Conservation (phyloP, 35 echinoderm and acorn worm genomes). For the Strongylocentrotus purpuratus region DNA sequence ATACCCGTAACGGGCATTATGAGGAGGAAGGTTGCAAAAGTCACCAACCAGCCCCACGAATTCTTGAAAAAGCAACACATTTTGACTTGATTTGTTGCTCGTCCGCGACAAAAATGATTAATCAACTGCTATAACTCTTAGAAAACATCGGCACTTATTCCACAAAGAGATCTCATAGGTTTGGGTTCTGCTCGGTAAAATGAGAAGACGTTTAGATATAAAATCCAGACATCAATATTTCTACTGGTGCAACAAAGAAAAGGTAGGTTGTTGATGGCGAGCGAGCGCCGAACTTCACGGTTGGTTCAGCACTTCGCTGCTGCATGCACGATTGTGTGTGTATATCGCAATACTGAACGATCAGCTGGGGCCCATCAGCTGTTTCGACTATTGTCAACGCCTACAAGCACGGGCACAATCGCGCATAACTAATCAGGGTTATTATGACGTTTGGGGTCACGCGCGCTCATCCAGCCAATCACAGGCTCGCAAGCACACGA, state of each 20-base stretch:
- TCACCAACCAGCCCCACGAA: conserved; percentile 92
- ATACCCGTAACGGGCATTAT: conserved; percentile 94
- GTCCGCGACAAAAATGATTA: not conserved
- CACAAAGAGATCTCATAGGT: not conserved
- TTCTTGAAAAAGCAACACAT: conserved; percentile 76
- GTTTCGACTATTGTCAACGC: conserved; percentile 32
- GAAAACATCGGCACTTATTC: conserved; percentile 8
- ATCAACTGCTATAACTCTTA: not conserved
- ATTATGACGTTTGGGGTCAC: conserved; percentile 44
- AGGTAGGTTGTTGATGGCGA: not conserved
- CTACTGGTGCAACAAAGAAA: not conserved
- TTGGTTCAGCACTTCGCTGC: not conserved
- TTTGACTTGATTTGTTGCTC: not conserved
- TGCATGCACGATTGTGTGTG: not conserved
- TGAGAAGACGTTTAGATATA: not conserved
- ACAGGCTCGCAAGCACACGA: not conserved
- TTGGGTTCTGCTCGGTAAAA: not conserved
- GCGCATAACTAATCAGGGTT: conserved; percentile 44
- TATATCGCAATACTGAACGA: not conserved
- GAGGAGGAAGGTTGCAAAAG: conserved; percentile 86
- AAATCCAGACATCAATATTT: not conserved
- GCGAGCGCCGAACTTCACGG: not conserved
- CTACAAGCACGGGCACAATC: conserved; percentile 16
- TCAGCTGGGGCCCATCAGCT: conserved; percentile 42
- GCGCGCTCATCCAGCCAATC: not conserved